Evolutionary conservation across 1,140 invertebrate genomes (phyloP).

Genomic region (Trachymyrmex septentrionalis): DNA sequence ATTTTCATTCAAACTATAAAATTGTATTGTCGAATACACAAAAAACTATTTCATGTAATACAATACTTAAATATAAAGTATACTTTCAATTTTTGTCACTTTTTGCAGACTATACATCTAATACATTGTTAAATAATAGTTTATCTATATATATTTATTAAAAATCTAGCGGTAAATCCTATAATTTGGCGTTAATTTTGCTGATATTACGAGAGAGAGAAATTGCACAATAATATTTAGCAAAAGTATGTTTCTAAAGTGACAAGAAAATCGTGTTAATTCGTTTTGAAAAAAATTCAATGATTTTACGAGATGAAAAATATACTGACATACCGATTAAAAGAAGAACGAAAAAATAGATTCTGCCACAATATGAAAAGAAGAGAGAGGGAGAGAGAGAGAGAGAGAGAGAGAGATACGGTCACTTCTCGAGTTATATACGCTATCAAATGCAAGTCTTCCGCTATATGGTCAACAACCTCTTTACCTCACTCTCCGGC

Average conservation of each 20-base stretch:
- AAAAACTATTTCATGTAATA: no score
- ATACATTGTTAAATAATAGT: background rate
- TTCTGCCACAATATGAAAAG: background rate
- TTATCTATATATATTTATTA: no score
- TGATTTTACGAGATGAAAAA: constrained; percentile 53
- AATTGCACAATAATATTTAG: background rate
- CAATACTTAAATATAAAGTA: no score
- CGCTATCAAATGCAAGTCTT: constrained; percentile 79
- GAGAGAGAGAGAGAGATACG: constrained; percentile 10
- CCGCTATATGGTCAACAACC: constrained; percentile 81
- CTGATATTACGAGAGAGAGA: background rate
- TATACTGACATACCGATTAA: constrained; percentile 24
- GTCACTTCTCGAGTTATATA: constrained; percentile 71
- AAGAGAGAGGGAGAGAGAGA: background rate
- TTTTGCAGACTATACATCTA: no score
- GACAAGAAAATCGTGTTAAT: background rate
- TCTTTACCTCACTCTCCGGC: constrained; percentile 74
- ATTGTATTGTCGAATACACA: no score
- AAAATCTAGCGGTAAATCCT: background rate
- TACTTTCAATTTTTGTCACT: no score
- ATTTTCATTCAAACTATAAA: no score
- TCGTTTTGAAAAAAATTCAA: constrained; percentile 1
- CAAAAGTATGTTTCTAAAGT: background rate
- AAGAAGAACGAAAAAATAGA: constrained; percentile 14
- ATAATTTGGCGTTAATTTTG: background rate